A percentile compares a stretch with the other conserved stretches of the same genome.
These are phyloP conservation scores for Pterostichus niger DNA, from an alignment of 2,888 invertebrate genomes.

Conservation along the genomic window DNA sequence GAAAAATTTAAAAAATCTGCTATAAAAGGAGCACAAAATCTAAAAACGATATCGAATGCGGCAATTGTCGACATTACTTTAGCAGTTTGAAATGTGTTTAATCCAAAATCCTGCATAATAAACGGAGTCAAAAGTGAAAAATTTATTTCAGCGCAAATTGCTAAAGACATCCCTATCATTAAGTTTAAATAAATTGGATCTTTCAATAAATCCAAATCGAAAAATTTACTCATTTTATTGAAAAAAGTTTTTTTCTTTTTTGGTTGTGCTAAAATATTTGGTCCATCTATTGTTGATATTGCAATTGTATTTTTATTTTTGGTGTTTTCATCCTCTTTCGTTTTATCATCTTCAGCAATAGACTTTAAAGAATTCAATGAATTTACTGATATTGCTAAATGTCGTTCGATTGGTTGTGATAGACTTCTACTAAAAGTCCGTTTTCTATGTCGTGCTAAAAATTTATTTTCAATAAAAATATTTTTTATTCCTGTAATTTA, in stretches of 20 bases:
- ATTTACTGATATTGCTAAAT: slow-evolving; percentile 18
- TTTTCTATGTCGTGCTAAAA: slow-evolving; percentile 54
- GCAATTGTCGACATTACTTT: slow-evolving; percentile 82
- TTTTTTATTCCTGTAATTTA: neutral
- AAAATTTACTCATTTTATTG: slow-evolving; percentile 72
- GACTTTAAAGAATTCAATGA: slow-evolving; percentile 66
- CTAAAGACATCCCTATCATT: slow-evolving; percentile 83
- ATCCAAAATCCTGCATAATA: slow-evolving; percentile 82
- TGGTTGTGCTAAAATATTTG: slow-evolving; percentile 12
- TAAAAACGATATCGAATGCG: slow-evolving; percentile 79
- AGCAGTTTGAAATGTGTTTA: slow-evolving; percentile 81
- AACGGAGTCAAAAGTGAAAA: slow-evolving; percentile 84
- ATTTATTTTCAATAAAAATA: slow-evolving; percentile 5
- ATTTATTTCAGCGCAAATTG: slow-evolving; percentile 85
- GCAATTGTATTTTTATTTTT: slow-evolving; percentile 42
- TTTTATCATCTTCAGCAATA: slow-evolving; percentile 69
- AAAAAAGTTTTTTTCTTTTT: slow-evolving; percentile 28
- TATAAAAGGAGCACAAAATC: slow-evolving; percentile 83
- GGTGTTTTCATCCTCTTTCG: slow-evolving; percentile 3
- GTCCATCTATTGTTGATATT: slow-evolving; percentile 12
- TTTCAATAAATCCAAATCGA: slow-evolving; percentile 83
- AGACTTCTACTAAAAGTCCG: slow-evolving; percentile 42
- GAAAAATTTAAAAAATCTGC: slow-evolving; percentile 82
- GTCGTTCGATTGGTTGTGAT: slow-evolving; percentile 9
- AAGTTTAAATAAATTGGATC: slow-evolving; percentile 85